phyloP scores from a whole-genome alignment of 2,113 vertebrate species.

The Dipodomys merriami region DNA sequence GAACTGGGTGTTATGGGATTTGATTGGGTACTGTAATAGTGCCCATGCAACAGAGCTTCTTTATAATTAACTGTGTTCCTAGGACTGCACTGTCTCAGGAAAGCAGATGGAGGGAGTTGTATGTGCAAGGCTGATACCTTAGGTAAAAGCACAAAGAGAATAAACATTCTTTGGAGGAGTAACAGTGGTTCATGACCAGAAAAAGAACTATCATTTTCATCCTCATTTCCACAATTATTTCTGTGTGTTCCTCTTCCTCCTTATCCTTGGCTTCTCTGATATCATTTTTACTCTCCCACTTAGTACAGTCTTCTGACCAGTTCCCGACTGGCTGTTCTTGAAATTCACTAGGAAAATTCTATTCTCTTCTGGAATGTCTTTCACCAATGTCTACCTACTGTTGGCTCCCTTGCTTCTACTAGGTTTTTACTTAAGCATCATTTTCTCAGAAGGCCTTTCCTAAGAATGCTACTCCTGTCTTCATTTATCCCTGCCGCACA shows the following conservation, averaged over 20 bases:
- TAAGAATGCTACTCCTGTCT: not conserved
- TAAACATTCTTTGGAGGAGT: not conserved
- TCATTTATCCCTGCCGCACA: not conserved
- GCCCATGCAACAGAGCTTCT: not conserved
- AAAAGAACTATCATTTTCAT: not conserved
- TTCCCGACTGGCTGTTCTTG: not conserved
- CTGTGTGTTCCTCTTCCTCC: not conserved
- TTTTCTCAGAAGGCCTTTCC: not conserved
- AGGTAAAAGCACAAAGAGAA: conserved; percentile 33
- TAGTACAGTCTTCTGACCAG: not conserved
- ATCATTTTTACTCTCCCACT: not conserved
- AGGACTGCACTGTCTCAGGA: conserved; percentile 1
- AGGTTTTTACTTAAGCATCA: not conserved
- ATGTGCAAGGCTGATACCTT: conserved; percentile 11
- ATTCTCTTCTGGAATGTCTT: not conserved
- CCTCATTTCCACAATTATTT: not conserved
- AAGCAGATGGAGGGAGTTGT: not conserved
- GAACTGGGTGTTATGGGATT: not conserved
- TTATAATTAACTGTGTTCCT: conserved; percentile 32
- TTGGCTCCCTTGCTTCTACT: not conserved
- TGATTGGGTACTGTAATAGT: conserved; percentile 16
- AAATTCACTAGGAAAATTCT: not conserved
- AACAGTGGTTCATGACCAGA: not conserved
- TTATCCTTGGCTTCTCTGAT: not conserved
- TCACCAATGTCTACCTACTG: not conserved